phyloP scores from a whole-genome alignment of 35 echinoderm and acorn worm genomes.

The Apostichopus japonicus region DNA sequence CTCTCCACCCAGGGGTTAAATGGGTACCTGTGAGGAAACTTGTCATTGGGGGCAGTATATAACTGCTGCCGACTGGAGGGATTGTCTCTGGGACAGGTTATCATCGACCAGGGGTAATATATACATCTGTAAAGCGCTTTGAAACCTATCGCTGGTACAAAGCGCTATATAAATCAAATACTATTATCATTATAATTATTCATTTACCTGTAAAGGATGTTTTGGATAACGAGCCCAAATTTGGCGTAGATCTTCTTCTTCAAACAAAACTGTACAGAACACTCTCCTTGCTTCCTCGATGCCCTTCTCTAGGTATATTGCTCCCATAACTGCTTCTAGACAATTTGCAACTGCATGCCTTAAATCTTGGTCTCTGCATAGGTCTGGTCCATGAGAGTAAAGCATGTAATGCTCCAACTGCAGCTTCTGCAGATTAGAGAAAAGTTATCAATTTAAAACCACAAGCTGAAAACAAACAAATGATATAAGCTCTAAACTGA shows the following conservation, averaged over 20 bases:
- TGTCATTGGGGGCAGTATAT: no score
- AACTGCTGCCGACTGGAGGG: no score
- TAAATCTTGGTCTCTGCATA: conserved; percentile 83
- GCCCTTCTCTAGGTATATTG: conserved; percentile 84
- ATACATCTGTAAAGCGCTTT: no score
- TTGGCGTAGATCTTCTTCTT: conserved; percentile 62
- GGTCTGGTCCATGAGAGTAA: conserved; percentile 95
- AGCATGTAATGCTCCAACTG: conserved; percentile 87
- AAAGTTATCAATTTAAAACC: background rate
- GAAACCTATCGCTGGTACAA: no score
- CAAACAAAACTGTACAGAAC: conserved; percentile 82
- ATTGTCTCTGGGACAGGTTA: no score
- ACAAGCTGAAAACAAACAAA: no score
- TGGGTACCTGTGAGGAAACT: no score
- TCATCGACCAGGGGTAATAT: no score
- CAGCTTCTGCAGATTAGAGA: conserved; percentile 67
- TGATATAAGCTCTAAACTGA: background rate
- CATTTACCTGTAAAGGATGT: conserved; percentile 86
- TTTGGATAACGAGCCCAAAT: conserved; percentile 83
- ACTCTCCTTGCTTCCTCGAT: conserved; percentile 62
- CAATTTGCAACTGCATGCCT: conserved; percentile 93
- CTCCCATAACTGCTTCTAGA: conserved; percentile 87
- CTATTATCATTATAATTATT: no score
- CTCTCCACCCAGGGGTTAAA: no score
- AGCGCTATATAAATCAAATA: no score